Percentiles rank a stretch among this genome's conserved stretches.
Conservation (phyloP, 1,140 invertebrate genomes). For the Saxidomus purpurata region DNA sequence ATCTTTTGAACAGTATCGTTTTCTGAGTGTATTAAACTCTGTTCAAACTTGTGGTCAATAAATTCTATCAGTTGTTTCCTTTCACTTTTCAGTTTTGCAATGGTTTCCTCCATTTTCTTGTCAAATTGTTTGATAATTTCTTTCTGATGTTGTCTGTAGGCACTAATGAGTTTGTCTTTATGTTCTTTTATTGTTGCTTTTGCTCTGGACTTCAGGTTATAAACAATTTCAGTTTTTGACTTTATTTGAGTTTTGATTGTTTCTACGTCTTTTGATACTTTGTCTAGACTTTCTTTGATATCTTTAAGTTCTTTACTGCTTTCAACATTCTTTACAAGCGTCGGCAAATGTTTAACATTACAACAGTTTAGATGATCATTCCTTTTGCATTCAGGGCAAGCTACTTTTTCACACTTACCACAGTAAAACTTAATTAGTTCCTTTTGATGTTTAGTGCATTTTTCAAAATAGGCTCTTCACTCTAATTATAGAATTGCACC, state of each 20-base stretch:
- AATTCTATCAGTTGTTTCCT: background rate
- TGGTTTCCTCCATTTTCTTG: background rate
- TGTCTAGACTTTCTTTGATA: background rate
- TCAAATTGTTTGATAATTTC: background rate
- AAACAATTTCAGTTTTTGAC: background rate
- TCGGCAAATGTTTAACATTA: background rate
- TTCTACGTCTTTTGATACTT: background rate
- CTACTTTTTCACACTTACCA: background rate
- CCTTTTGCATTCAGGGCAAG: background rate
- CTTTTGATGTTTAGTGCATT: background rate
- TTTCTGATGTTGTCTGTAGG: background rate
- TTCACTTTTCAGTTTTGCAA: background rate
- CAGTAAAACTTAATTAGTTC: background rate
- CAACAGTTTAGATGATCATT: background rate
- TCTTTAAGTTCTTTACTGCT: background rate
- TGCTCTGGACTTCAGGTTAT: background rate
- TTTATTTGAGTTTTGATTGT: background rate
- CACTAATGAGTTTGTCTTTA: background rate
- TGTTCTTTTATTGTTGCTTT: background rate
- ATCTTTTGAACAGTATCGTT: background rate
- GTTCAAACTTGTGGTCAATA: background rate
- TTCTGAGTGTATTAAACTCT: background rate
- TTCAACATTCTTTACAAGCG: background rate
- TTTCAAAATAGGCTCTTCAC: conserved; percentile 6
- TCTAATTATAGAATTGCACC: no score